Evolutionary conservation across 2,888 invertebrate genomes (phyloP).

Genomic region (Patella depressa): DNA sequence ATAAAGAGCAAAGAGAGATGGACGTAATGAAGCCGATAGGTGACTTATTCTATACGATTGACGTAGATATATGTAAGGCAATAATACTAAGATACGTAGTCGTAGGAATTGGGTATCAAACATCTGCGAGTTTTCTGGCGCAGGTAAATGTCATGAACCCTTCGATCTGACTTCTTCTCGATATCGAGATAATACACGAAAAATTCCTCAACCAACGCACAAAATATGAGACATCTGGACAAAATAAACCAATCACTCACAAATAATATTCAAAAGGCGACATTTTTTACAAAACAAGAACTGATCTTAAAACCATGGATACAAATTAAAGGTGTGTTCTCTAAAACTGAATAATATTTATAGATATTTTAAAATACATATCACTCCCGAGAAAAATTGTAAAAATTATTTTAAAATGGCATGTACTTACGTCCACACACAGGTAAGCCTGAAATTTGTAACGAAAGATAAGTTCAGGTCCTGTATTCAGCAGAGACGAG

Average conservation of each 20-base stretch:
- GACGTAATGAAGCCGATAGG: background rate
- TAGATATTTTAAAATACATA: too few species aligned
- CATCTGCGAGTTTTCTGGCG: background rate
- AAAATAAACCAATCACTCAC: too few species aligned
- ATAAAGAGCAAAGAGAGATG: background rate
- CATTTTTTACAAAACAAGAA: too few species aligned
- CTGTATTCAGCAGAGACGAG: background rate
- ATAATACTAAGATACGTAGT: background rate
- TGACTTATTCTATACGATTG: background rate
- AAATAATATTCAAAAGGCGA: too few species aligned
- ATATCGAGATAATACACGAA: too few species aligned
- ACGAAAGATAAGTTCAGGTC: background rate
- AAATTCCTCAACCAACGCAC: too few species aligned
- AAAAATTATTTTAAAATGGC: background rate
- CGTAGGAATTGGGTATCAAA: background rate
- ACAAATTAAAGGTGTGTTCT: too few species aligned
- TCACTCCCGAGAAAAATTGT: too few species aligned
- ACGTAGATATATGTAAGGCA: background rate
- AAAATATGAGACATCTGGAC: too few species aligned
- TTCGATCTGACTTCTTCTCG: background rate
- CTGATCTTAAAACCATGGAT: too few species aligned
- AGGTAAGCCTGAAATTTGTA: background rate
- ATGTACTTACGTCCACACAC: constrained; percentile 5
- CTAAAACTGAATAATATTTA: too few species aligned
- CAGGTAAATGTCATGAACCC: constrained; percentile 13